A percentile compares a stretch with the other conserved stretches of the same genome.
Conservation (phyloP, 2,888 invertebrate genomes). For the Monopis laevigella region DNA sequence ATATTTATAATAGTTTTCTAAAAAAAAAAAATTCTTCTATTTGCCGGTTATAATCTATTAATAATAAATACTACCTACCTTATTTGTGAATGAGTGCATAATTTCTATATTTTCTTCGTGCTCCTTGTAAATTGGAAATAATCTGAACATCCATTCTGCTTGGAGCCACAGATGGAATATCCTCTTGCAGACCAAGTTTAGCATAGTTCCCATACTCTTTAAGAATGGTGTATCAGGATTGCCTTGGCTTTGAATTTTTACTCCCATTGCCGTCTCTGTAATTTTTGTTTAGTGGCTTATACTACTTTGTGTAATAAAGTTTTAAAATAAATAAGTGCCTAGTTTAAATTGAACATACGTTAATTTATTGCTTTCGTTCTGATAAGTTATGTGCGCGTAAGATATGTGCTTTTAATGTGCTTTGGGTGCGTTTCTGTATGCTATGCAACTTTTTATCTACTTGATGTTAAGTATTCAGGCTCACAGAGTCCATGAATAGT, state of each 20-base stretch:
- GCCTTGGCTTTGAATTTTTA: conserved; percentile 43
- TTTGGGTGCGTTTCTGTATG: too few relatives aligned
- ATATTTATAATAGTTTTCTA: conserved; percentile 37
- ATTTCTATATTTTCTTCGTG: conserved; percentile 56
- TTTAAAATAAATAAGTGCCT: too few relatives aligned
- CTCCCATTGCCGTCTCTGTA: conserved; percentile 49
- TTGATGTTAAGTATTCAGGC: too few relatives aligned
- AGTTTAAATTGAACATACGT: too few relatives aligned
- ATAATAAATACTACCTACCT: conserved; percentile 35
- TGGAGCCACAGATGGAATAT: conserved; percentile 57
- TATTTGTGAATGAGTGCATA: conserved; percentile 68
- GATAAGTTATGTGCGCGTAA: too few relatives aligned
- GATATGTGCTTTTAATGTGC: too few relatives aligned
- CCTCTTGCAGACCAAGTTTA: conserved; percentile 40
- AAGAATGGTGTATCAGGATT: conserved; percentile 40
- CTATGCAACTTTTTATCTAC: too few relatives aligned
- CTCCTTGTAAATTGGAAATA: conserved; percentile 53
- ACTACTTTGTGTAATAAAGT: too few relatives aligned
- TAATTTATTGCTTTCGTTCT: too few relatives aligned
- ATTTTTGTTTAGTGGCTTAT: too few relatives aligned
- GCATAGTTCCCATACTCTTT: conserved; percentile 29
- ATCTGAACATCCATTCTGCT: conserved; percentile 65
- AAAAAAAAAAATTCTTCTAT: conserved; percentile 11
- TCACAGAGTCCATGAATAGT: too few relatives aligned
- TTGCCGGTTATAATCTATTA: too few relatives aligned